A percentile compares a stretch with the other conserved stretches of the same genome.
These are phyloP conservation scores for Loriculus beryllinus DNA, from an alignment of 2,797 vertebrate species.

Conservation along the genomic window DNA sequence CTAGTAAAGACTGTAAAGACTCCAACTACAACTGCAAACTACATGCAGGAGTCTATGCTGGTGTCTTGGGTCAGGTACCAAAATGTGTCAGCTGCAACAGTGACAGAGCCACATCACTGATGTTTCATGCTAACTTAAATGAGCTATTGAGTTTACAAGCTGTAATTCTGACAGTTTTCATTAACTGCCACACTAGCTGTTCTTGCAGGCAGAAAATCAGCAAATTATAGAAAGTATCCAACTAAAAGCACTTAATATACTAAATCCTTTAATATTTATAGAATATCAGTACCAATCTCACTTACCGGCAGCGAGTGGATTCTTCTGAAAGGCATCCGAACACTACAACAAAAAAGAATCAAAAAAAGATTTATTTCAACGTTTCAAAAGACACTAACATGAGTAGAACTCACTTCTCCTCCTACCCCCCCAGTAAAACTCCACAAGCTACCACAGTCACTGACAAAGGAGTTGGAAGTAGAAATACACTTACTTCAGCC, in stretches of 20 bases:
- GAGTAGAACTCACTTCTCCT: not conserved
- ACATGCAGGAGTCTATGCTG: not conserved
- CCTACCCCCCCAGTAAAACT: rapidly evolving
- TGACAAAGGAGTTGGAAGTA: not conserved
- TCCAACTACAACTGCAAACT: not conserved
- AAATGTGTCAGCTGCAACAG: not conserved
- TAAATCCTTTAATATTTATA: not conserved
- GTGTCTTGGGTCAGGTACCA: not conserved
- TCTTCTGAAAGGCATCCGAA: conserved; percentile 84
- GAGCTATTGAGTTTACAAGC: not conserved
- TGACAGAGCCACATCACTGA: rapidly evolving
- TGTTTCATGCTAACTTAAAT: rapidly evolving
- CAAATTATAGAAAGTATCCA: not conserved
- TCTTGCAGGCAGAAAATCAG: not conserved
- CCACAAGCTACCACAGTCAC: not conserved
- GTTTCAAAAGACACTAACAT: not conserved
- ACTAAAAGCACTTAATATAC: not conserved
- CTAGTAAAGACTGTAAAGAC: not conserved
- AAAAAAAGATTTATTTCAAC: not conserved
- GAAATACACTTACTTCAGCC: conserved; percentile 47
- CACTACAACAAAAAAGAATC: conserved; percentile 28
- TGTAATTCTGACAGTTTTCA: not conserved
- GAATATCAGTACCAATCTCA: not conserved
- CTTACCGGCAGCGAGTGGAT: conserved; percentile 90
- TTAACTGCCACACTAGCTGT: not conserved